Evolutionary conservation across 2,888 invertebrate genomes (phyloP), one percentile per base, ranked within the genome.

Genomic region (Panopea generosa): DNA sequence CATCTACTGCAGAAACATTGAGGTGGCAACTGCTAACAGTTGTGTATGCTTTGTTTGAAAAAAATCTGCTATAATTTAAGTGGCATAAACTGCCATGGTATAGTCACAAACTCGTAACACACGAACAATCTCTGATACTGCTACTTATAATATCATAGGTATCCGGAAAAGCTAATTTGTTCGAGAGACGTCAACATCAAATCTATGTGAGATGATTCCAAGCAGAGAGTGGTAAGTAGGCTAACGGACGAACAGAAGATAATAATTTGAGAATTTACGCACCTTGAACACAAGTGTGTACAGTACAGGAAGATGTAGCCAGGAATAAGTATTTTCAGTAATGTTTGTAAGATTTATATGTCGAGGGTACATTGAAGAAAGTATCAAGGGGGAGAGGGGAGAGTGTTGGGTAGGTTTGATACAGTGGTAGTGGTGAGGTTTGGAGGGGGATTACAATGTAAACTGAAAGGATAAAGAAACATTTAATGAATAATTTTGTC

Each of bases 71-170:
- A 24, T 59, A 66, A 63, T 11, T 59, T n/a, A 50, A 22, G 55
- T 69, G 72, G 79, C 75, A 62, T 66, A 40, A 49, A 56, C 72
- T 65, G 79, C 79, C 79, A 69, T 75, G 79, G 75, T 69, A 33
- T 55, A 52, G 20, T 20, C 9, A 26, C 22, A n/a, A n/a, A 18
- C 29, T 24, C 49, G 26, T 59, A 59, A 50, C 33, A 43, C 43
- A 53, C 61, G 55, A 68, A 59, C 69, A 72, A 72, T 60, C 60
- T 77, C 75, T 81, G 77, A 81, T 74, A 81, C 73, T 49, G 61
- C 66, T 81, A 81, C 81, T 81, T 81, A 73, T 74, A 77, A 80
- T 80, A 77, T 62, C 81, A 74, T 81, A 81, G 81, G 81, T 81
- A 75, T 72, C 81, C 81, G 62, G 81, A 75, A 71, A 70, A 60